Base-by-base conservation (phyloP, 2,888 invertebrate genomes). In the Tetrapedia diversipes region DNA sequence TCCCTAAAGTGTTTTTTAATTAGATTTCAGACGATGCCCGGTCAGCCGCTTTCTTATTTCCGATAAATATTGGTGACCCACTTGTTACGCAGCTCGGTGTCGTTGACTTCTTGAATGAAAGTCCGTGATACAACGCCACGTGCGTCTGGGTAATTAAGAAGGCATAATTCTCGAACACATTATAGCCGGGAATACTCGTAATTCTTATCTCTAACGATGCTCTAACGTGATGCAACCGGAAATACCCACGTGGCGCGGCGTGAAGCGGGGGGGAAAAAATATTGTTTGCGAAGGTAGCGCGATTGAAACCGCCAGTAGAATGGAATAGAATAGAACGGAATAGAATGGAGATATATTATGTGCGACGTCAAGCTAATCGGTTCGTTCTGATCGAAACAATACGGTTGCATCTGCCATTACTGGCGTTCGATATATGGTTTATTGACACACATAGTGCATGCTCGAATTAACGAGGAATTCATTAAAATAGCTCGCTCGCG, bases 171-270 rank as follows among this genome's bases (percentile, higher is more conserved):
- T 53, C 61, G 57, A 47, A 53, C 70, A 39, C 76, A 65, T 81
- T 82, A 73, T 37, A 69, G 29, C 34, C 51, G 41, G 54, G 61
- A 68, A 77, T 24, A 71, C 71, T 71, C 78, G 54, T 65, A 47
- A 73, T 71, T 77, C 70, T 81, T 81, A 79, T 79, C 77, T 71
- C 41, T 49, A 60, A 67, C 65, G 72, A 69, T 54, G 74, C 60
- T 74, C 56, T 54, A n/a, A n/a, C 57, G 66, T 64, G 60, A 67
- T 57, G 77, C 65, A 73, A 73, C 29, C 70, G 70, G 67, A 77
- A 82, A 61, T 77, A 68, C 57, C 65, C 68, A 73, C 72, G 74
- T 75, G 81, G 37, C 22, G 37, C 19, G 49, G n/a, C 43, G 49
- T 47, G 69, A 69, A 67, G 67, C 54, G 47, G 39, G 37, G 14